phyloP scores from a whole-genome alignment of 2,888 invertebrate species.

The Parasteatoda lunata region DNA sequence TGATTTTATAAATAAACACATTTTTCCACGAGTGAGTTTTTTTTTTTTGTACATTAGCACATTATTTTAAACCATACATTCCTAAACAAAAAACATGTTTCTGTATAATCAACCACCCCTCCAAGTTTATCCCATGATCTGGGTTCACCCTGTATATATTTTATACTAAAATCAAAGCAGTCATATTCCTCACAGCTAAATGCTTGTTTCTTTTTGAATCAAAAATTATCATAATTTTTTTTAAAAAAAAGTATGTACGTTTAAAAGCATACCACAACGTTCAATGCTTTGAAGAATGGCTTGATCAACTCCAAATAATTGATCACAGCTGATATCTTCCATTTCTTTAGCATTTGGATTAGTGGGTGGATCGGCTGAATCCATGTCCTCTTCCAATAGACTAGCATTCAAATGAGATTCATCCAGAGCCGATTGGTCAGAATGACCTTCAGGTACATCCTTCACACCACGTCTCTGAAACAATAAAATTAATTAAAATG shows the following conservation, averaged over 20 bases:
- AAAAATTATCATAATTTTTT: not conserved
- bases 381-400: slow-evolving; percentile 72
- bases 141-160: too few relatives aligned
- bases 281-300: slow-evolving; percentile 94
- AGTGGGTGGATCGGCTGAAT: slow-evolving; percentile 71
- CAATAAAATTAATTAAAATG: slow-evolving; percentile 38
- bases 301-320: slow-evolving; percentile 87
- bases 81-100: too few relatives aligned
- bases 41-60: too few relatives aligned
- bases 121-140: too few relatives aligned
- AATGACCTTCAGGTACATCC: slow-evolving; percentile 77
- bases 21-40: too few relatives aligned
- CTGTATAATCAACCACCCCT: too few relatives aligned
- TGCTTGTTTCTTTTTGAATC: not conserved
- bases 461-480: slow-evolving; percentile 79
- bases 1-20: too few relatives aligned
- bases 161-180: too few relatives aligned
- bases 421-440: slow-evolving; percentile 73
- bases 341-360: slow-evolving; percentile 58
- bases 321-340: slow-evolving; percentile 81
- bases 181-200: too few relatives aligned
- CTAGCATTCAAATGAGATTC: slow-evolving; percentile 70
- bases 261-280: slow-evolving; percentile 80
- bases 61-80: too few relatives aligned
- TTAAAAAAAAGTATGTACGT: not conserved